Conservation (phyloP, 2,113 vertebrate species). For the Pelvicachromis taeniatus region DNA sequence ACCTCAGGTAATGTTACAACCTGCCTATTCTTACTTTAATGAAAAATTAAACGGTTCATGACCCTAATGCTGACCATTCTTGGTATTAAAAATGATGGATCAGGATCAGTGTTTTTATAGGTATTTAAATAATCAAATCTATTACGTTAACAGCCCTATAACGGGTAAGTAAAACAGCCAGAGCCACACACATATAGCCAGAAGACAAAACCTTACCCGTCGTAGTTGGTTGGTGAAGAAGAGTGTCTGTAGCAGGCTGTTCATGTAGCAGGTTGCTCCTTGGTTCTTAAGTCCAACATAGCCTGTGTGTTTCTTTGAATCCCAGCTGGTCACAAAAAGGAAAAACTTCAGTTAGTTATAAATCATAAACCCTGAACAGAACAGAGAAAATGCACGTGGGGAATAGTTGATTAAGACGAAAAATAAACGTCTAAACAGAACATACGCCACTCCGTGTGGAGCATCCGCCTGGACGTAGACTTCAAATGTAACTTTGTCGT, state of each 20-base stretch:
- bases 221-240: conserved; percentile 99
- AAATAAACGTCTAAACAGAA: not conserved
- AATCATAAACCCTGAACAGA: not conserved
- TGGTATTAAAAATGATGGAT: not conserved
- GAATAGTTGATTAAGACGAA: not conserved
- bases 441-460: conserved; percentile 97
- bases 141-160: not conserved
- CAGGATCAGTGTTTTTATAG: not conserved
- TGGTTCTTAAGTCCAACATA: conserved; percentile 99
- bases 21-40: not conserved
- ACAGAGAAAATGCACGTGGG: not conserved
- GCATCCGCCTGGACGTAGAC: conserved; percentile 97
- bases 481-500: conserved; percentile 98
- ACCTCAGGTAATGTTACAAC: not conserved
- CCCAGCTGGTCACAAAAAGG: conserved; percentile 76
- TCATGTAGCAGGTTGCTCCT: conserved; percentile 99
- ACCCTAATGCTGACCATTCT: not conserved
- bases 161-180: not conserved
- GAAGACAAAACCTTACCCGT: conserved; percentile 74
- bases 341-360: not conserved
- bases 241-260: conserved; percentile 96
- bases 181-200: not conserved
- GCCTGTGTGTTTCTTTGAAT: conserved; percentile 99
- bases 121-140: not conserved
- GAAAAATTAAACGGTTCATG: not conserved